Evolutionary conservation across 2,113 vertebrate species (phyloP).

Genomic region (Hydrolagus affinis): DNA sequence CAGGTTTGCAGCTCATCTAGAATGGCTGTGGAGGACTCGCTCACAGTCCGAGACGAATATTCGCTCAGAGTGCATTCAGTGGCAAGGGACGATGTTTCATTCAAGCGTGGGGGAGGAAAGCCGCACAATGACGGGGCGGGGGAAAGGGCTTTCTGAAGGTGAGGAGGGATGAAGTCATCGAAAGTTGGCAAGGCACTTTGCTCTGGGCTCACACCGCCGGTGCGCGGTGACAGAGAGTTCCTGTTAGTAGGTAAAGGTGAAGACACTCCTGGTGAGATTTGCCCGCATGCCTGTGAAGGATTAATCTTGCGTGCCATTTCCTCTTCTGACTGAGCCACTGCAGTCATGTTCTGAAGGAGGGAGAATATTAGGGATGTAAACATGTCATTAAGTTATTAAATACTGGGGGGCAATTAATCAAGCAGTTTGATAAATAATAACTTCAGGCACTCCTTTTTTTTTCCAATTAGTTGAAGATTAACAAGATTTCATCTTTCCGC

Average conservation of each 20-base stretch:
- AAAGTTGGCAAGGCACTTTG: slow-evolving; percentile 53
- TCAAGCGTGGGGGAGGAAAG: slow-evolving; percentile 41
- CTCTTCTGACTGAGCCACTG: slow-evolving; percentile 37
- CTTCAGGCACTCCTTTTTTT: background rate
- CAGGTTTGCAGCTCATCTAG: slow-evolving; percentile 74
- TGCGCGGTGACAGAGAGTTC: slow-evolving; percentile 45
- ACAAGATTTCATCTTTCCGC: background rate
- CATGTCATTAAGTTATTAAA: slow-evolving; percentile 20
- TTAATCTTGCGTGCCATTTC: slow-evolving; percentile 18
- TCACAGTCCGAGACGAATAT: slow-evolving; percentile 57
- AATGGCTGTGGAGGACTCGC: slow-evolving; percentile 61
- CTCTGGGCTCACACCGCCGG: slow-evolving; percentile 52
- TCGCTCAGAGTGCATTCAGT: slow-evolving; percentile 69
- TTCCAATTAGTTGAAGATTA: background rate
- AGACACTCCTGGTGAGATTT: slow-evolving; percentile 49
- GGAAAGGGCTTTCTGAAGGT: slow-evolving; percentile 51
- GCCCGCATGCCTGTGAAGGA: slow-evolving; percentile 54
- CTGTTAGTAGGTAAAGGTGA: slow-evolving; percentile 46
- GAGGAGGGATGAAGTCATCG: slow-evolving; percentile 49
- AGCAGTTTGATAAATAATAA: background rate
- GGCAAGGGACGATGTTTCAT: slow-evolving; percentile 50
- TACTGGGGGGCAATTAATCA: slow-evolving; percentile 13
- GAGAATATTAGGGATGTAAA: slow-evolving; percentile 41
- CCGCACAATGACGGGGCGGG: slow-evolving; percentile 46
- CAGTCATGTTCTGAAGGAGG: slow-evolving; percentile 56